Conservation (phyloP, 2,888 invertebrate genomes). For the Trichacis sp. region DNA sequence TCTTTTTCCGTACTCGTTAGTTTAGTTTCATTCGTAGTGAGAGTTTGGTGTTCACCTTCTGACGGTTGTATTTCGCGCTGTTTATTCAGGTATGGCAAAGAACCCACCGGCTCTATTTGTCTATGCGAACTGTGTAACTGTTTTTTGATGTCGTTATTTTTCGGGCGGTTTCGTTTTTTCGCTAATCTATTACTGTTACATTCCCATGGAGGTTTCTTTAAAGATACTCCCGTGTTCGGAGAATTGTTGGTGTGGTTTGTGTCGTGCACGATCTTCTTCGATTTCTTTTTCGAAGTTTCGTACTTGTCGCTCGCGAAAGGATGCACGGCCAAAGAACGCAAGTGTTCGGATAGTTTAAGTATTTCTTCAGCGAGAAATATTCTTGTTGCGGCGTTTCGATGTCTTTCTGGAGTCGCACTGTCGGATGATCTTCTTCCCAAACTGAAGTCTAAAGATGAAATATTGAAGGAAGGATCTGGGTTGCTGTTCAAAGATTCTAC, state of each 20-base stretch:
- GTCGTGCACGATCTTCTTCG: neutral
- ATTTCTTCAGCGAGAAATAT: conserved; percentile 82
- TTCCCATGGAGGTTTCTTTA: neutral
- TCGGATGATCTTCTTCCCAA: conserved; percentile 84
- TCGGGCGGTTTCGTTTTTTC: neutral
- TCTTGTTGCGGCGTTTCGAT: conserved; percentile 58
- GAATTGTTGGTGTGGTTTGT: neutral
- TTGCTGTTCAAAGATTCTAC: conserved; percentile 48
- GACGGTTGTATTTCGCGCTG: too few species aligned
- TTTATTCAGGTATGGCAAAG: too few species aligned
- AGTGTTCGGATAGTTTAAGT: conserved; percentile 83
- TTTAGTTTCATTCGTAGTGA: too few species aligned
- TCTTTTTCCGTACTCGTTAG: too few species aligned
- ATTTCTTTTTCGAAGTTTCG: conserved; percentile 20
- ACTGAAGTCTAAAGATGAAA: conserved; percentile 56
- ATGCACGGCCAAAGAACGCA: conserved; percentile 64
- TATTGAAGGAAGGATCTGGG: conserved; percentile 13
- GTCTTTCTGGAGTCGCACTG: conserved; percentile 64
- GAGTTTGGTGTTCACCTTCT: too few species aligned
- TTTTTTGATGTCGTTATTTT: neutral
- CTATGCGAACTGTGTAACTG: too few species aligned
- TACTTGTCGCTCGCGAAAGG: conserved; percentile 21
- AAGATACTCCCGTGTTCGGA: conserved; percentile 5
- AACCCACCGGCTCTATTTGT: neutral
- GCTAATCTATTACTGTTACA: neutral